Evolutionary conservation across 2,113 vertebrate species (phyloP).

Genomic region (Strigops habroptila): DNA sequence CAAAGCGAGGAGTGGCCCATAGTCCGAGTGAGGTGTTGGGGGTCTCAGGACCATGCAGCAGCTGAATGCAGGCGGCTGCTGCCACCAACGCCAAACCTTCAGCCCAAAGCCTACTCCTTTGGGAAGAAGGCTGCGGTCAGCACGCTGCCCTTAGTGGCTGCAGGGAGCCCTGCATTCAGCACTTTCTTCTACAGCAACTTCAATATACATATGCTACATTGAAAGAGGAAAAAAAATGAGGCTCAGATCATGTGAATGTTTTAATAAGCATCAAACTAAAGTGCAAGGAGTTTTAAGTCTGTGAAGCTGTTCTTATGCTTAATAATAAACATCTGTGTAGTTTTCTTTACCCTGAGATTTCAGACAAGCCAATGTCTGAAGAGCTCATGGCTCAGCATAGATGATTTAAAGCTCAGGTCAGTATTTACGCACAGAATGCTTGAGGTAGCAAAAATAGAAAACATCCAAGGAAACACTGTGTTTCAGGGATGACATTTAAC

Average conservation of each 20-base stretch:
- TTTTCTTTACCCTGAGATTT: background rate
- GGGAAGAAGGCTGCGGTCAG: background rate
- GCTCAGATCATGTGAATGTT: background rate
- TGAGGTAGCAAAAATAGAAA: slow-evolving; percentile 18
- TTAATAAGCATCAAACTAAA: background rate
- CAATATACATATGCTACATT: background rate
- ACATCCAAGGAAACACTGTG: background rate
- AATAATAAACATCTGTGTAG: slow-evolving; percentile 50
- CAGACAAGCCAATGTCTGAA: slow-evolving; percentile 2
- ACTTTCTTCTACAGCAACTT: background rate
- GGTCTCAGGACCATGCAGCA: background rate
- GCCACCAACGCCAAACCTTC: background rate
- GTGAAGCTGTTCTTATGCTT: background rate
- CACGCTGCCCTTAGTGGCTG: background rate
- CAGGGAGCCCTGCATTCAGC: background rate
- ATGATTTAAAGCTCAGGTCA: slow-evolving; percentile 40
- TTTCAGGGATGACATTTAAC: background rate
- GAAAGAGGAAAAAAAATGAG: background rate
- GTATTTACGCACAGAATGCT: background rate
- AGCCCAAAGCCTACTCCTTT: background rate
- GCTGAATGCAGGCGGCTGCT: background rate
- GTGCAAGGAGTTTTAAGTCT: background rate
- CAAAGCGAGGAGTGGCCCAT: fast-evolving
- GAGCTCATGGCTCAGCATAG: background rate
- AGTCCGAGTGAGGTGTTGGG: background rate